Base-by-base conservation (phyloP, 2,113 vertebrate species). In the Archilochus colubris region DNA sequence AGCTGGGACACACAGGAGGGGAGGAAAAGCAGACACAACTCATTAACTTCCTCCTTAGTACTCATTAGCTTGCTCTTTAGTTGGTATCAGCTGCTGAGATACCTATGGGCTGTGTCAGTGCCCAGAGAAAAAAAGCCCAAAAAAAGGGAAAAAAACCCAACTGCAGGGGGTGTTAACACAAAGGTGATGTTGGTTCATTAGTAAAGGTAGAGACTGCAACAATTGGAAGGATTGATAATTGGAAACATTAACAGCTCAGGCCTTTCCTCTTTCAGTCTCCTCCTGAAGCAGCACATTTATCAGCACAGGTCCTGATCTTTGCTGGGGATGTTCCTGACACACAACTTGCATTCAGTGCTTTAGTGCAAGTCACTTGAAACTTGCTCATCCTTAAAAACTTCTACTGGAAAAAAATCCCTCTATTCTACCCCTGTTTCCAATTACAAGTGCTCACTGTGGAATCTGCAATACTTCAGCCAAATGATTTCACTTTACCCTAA, bases 1-100 rank as follows among this genome's bases (percentile, higher is more conserved):
- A 99, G 93, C 99, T 99, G 98, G 63, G 54, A 25, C 48, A 75
- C 31, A 61, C 23, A 6, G 31, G 21, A 54, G 48, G 10, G 53
- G 66, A 51, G 43, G 14, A n/a, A 15, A 48, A 36, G 76, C 0
- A 17, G 50, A 14, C 59, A 85, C 20, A 51, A 9, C 9, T 77
- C 82, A 6, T 19, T 31, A 31, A 57, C 55, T n/a, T 21, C 31
- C 55, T n/a, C 43, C 13, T 3, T 1, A 2, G 10, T 7, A 9
- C 9, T 77, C 82, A 6, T 20, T n/a, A 31, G n/a, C 30, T n/a
- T 21, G 12, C 30, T 31, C 43, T 15, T 3, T 1, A 2, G 10
- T 7, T 58, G 27, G 2, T 3, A 50, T 0, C 25, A 22, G 1
- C 38, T 3, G 27, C 0, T 19, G 33, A 4, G 43, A 22, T 22